Base-by-base conservation (phyloP, 2,888 invertebrate species). In the Eupithecia subumbrata region DNA sequence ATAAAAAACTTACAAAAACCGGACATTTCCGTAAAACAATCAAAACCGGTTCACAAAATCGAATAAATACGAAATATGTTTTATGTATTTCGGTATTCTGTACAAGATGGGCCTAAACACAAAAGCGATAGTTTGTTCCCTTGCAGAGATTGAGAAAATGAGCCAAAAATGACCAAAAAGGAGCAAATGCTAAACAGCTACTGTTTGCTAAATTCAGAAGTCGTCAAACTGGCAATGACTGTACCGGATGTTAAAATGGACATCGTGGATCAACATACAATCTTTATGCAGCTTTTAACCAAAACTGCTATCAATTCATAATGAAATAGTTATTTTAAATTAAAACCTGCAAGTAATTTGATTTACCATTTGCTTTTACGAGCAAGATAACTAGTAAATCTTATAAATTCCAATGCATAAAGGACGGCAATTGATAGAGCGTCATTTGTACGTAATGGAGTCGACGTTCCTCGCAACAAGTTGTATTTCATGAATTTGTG, bases 401-500 rank as follows among this genome's bases (percentile, higher is more conserved):
- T 45, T 14, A 83, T 76, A 91, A 89, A 94, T 93, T 93, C 93
- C 91, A 80, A 56, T 72, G 73, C 5, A 81, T 89, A 88, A 83
- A 92, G 92, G 86, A 79, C 69, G 75, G 88, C 81, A 83, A 84
- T 92, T 95, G 96, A 95, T 87, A 92, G 91, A 95, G 96, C 96
- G 95, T 96, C 95, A 95, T 95, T 95, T 94, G 95, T 96, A 95
- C 95, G 96, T 95, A 95, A 96, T 96, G 96, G 96, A 96, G 96
- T 95, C 95, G 93, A 95, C 89, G 89, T 91, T 91, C 88, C 87
- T 83, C 88, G 88, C 86, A 83, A 89, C 84, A 83, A 89, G 85
- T 90, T 88, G 83, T 89, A 87, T 88, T 87, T 89, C 83, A 86
- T 86, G 83, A 84, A 86, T 87, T 89, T 89, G 84, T 83, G 82